These are phyloP conservation scores for Brienomyrus brachyistius DNA, from an alignment of 2,113 vertebrate species.

Conservation along the genomic window DNA sequence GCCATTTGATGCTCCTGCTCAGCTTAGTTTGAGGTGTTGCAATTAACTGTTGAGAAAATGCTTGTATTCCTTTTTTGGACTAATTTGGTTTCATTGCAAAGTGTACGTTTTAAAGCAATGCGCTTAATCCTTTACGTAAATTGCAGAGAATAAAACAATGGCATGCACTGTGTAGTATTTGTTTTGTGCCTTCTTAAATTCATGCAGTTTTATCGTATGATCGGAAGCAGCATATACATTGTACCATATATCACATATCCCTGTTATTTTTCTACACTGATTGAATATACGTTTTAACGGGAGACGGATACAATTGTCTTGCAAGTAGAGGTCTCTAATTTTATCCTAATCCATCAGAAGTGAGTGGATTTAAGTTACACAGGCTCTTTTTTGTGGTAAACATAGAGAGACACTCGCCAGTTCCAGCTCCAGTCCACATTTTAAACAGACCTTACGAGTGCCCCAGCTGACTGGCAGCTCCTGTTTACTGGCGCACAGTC, in stretches of 20 bases:
- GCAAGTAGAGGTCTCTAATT: not conserved
- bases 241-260: not conserved
- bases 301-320: not conserved
- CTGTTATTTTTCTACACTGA: not conserved
- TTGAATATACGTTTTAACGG: not conserved
- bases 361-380: not conserved
- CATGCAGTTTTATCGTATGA: not conserved
- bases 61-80: not conserved
- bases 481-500: constrained; percentile 72
- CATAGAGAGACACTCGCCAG: not conserved
- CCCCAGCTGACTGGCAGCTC: constrained; percentile 71
- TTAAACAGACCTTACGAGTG: constrained; percentile 46
- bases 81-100: not conserved
- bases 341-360: not conserved
- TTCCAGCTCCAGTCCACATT: constrained; percentile 68
- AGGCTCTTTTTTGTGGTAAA: not conserved
- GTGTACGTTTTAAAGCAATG: not conserved
- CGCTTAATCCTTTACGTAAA: not conserved
- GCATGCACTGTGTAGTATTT: not conserved
- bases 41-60: not conserved
- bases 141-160: not conserved
- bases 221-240: not conserved
- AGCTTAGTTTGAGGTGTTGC: not conserved
- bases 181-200: not conserved
- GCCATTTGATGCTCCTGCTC: not conserved